Conservation (phyloP, 2,113 vertebrate genomes). For the Apus apus region DNA sequence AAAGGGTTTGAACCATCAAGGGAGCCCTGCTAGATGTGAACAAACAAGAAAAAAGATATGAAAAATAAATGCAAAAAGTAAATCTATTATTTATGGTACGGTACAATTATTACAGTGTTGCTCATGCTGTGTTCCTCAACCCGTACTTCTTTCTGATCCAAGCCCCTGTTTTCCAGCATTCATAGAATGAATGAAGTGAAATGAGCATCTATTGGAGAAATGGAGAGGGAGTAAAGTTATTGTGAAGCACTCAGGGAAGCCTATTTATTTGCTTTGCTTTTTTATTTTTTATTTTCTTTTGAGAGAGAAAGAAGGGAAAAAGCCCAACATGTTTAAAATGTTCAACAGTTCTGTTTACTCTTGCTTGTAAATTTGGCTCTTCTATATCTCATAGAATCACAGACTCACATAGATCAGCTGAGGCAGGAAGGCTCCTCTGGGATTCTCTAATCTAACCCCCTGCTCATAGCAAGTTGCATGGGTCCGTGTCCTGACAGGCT, state of each 20-base stretch:
- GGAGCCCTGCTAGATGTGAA: conserved; percentile 32
- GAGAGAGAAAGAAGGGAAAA: not conserved
- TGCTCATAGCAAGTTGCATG: not conserved
- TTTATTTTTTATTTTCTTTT: not conserved
- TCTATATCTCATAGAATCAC: not conserved
- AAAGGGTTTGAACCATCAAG: conserved; percentile 48
- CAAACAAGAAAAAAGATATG: conserved; percentile 62
- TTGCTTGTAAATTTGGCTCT: not conserved
- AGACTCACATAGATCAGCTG: not conserved
- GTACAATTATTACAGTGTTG: not conserved
- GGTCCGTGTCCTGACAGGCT: not conserved
- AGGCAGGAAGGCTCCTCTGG: not conserved
- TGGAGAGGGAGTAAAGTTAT: not conserved
- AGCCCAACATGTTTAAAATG: not conserved
- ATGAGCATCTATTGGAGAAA: not conserved
- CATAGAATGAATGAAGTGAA: not conserved
- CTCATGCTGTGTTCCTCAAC: not conserved
- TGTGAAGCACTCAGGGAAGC: not conserved
- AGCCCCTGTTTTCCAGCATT: not conserved
- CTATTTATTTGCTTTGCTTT: not conserved
- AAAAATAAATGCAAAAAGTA: conserved; percentile 59
- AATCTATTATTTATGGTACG: conserved; percentile 24
- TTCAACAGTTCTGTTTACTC: not conserved
- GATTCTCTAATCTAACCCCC: not conserved
- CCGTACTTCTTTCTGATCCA: conserved; percentile 6